phyloP scores from a whole-genome alignment of 1,140 invertebrate genomes.

The Akabosia matsudoensis region DNA sequence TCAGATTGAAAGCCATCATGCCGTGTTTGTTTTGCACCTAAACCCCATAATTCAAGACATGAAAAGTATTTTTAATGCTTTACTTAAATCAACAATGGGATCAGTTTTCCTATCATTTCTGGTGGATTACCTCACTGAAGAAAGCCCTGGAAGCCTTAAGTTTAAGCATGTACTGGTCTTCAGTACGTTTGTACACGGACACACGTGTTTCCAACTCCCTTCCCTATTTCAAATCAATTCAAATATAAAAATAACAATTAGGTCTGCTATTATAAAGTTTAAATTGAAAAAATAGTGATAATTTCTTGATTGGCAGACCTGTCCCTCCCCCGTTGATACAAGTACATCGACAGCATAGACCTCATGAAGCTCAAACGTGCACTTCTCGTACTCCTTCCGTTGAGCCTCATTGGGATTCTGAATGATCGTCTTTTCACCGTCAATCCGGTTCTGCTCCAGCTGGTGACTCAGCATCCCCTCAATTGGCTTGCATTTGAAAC shows the following conservation, averaged over 20 bases:
- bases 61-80: background rate
- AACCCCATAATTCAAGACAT: background rate
- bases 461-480: constrained; percentile 99
- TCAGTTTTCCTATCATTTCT: background rate
- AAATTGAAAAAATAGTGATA: background rate
- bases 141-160: constrained; percentile 94
- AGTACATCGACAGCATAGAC: constrained; percentile 98
- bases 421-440: constrained; percentile 98
- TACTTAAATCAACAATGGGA: background rate
- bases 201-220: constrained; percentile 89
- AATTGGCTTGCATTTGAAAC: constrained; percentile 93
- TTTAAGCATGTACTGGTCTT: constrained; percentile 94
- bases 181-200: constrained; percentile 97
- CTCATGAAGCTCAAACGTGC: constrained; percentile 92
- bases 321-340: constrained; percentile 87
- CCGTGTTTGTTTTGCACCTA: constrained; percentile 84
- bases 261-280: background rate
- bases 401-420: constrained; percentile 97
- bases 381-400: constrained; percentile 96
- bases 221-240: constrained; percentile 59
- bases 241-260: constrained; percentile 33
- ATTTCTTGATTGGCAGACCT: constrained; percentile 53
- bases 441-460: constrained; percentile 91
- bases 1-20: constrained; percentile 86
- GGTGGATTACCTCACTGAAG: constrained; percentile 83